Percentiles rank a stretch among this genome's conserved stretches.
Evolutionary conservation across 2,113 vertebrate species (phyloP).

Genomic region (Rhipidura dahli): DNA sequence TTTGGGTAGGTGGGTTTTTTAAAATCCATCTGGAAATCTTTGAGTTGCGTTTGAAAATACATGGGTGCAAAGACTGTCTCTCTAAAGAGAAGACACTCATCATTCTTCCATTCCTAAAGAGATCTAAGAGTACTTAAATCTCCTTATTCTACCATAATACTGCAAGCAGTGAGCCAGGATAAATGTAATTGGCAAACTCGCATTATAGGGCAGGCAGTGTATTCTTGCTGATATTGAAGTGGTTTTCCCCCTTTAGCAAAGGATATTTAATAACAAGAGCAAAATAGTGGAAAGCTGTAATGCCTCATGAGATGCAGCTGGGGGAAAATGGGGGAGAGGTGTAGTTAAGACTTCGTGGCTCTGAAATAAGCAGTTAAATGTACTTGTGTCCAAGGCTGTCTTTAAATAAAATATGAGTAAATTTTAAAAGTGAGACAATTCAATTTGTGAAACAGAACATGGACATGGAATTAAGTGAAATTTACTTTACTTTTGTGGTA

Average conservation of each 20-base stretch:
- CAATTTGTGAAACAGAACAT: background rate
- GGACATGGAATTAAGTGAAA: background rate
- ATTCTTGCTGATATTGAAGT: constrained; percentile 16
- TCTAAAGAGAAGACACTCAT: constrained; percentile 55
- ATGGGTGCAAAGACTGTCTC: constrained; percentile 45
- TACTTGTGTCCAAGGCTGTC: background rate
- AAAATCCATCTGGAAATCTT: constrained; percentile 72
- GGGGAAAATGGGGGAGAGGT: background rate
- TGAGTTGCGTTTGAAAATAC: constrained; percentile 55
- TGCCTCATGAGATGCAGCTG: background rate
- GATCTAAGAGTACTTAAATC: constrained; percentile 61
- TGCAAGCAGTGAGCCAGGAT: constrained; percentile 68
- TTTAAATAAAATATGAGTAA: background rate
- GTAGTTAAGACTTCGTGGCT: background rate
- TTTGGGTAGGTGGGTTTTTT: constrained; percentile 76
- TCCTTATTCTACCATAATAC: constrained; percentile 48
- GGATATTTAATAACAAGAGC: constrained; percentile 48
- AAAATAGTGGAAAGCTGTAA: constrained; percentile 42
- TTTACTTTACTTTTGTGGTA: background rate
- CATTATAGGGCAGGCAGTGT: constrained; percentile 47
- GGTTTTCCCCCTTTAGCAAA: constrained; percentile 1
- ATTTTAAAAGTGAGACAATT: background rate
- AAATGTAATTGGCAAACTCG: constrained; percentile 55
- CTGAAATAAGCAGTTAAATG: background rate
- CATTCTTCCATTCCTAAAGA: constrained; percentile 64